phyloP scores from a whole-genome alignment of 2,113 vertebrate genomes.

The Calidris pygmaea region DNA sequence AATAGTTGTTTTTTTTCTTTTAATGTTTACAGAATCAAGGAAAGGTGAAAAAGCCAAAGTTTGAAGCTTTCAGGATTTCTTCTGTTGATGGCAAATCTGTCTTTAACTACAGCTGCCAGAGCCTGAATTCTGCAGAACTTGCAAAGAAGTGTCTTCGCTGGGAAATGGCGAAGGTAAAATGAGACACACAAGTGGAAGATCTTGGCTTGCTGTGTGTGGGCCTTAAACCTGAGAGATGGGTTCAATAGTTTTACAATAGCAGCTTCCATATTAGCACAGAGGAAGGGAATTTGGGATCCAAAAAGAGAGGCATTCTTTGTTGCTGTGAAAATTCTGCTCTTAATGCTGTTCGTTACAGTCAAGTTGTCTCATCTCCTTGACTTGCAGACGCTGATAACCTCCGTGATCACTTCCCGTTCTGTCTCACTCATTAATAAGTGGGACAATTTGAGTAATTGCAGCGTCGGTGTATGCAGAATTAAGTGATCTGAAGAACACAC shows the following conservation, averaged over 20 bases:
- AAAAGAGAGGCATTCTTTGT: background rate
- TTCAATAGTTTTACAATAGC: background rate
- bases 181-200: background rate
- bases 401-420: background rate
- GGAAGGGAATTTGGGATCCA: background rate
- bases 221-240: background rate
- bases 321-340: background rate
- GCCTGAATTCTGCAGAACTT: conserved; percentile 70
- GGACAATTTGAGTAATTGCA: background rate
- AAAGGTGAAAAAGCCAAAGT: background rate
- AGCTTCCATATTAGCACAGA: background rate
- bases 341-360: background rate
- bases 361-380: background rate
- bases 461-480: background rate
- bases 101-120: conserved; percentile 81
- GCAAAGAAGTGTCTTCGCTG: conserved; percentile 65
- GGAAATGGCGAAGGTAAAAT: conserved; percentile 76
- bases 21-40: background rate
- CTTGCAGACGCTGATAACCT: too few relatives aligned
- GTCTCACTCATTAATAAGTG: background rate
- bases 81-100: background rate
- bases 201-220: background rate
- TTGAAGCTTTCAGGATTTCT: conserved; percentile 27
- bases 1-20: background rate
- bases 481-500: background rate